A percentile compares a stretch with the other conserved stretches of the same genome.
Conservation (phyloP, 2,797 vertebrate genomes). For the Poecilia wingei region DNA sequence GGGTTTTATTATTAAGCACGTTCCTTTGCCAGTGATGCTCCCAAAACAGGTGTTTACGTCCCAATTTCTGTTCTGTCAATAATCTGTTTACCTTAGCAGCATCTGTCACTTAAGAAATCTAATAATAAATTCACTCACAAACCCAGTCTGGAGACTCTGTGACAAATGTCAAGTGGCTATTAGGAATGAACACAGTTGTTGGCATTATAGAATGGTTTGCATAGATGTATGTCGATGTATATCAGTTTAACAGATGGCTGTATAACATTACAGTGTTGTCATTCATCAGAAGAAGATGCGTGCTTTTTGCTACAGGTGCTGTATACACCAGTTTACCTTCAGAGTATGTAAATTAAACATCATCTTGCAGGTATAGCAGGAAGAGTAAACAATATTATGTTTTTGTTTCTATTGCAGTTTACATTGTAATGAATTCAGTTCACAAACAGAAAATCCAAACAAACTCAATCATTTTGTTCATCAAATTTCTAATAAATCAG, state of each 20-base stretch:
- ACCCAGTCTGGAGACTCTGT: constrained; percentile 44
- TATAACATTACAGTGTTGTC: constrained; percentile 62
- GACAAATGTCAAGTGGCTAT: constrained; percentile 67
- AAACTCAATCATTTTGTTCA: not conserved
- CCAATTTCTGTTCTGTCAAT: constrained; percentile 48
- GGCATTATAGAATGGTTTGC: constrained; percentile 52
- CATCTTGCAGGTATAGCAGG: constrained; percentile 19
- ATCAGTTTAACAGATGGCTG: constrained; percentile 64
- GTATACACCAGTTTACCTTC: constrained; percentile 49
- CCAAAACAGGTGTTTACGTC: constrained; percentile 72
- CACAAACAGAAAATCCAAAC: constrained; percentile 2
- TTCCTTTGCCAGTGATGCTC: constrained; percentile 41
- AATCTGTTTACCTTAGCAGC: constrained; percentile 66
- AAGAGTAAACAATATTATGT: constrained; percentile 25
- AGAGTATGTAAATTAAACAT: constrained; percentile 47
- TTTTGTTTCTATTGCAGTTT: constrained; percentile 23
- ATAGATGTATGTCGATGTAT: constrained; percentile 35
- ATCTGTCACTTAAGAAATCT: constrained; percentile 67
- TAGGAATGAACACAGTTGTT: constrained; percentile 57
- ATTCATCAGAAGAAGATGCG: constrained; percentile 71
- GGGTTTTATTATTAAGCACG: constrained; percentile 52
- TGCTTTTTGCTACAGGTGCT: constrained; percentile 41
- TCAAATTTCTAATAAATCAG: not conserved
- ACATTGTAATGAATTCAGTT: constrained; percentile 38
- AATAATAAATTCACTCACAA: constrained; percentile 66